Evolutionary conservation across 2,113 vertebrate genomes (phyloP), one percentile per base, ranked within the genome.

Genomic region (Melanerpes formicivorus): DNA sequence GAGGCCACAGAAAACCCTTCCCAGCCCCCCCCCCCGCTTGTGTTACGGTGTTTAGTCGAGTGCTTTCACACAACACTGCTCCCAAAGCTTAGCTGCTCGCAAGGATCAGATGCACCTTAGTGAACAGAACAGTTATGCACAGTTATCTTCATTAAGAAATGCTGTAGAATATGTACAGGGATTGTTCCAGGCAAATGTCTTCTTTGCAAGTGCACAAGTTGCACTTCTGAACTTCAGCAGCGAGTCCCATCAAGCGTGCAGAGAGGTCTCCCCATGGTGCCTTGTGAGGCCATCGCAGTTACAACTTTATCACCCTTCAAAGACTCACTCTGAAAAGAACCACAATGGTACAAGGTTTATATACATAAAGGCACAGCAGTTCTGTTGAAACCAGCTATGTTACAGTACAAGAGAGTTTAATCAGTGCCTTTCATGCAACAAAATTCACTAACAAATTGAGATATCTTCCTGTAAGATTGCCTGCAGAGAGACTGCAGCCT

Each of bases 361-460:
- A 93, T 95, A 93, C 89, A 97, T 55, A 96, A 96, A 97, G 94
- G 95, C 87, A 97, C 93, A 82, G 94, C 50, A 97, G 69, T 97
- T 97, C 91, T 96, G 58, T 95, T 80, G 90, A 96, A 96, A 91
- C 84, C 74, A 96, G 46, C 70, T 96, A 93, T 86, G 88, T 80
- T 95, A 91, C 95, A 97, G 96, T 97, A 96, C 76, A 88, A 75
- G 78, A 78, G 82, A 96, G 90, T 91, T 96, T 90, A 85, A 92
- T 95, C 70, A 90, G 91, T 95, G 92, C 87, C 87, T 94, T 80
- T 93, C 94, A 97, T 95, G 95, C 89, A 92, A 92, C 22, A 27
- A 94, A 83, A 62, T 93, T 95, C 65, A 90, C 70, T 82, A 97
- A 82, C 46, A 93, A 88, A 95, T 72, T 50, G 54, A 90, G 88